Evolutionary conservation across 2,113 vertebrate genomes (phyloP).

Genomic region (Grammomys dolichurus): DNA sequence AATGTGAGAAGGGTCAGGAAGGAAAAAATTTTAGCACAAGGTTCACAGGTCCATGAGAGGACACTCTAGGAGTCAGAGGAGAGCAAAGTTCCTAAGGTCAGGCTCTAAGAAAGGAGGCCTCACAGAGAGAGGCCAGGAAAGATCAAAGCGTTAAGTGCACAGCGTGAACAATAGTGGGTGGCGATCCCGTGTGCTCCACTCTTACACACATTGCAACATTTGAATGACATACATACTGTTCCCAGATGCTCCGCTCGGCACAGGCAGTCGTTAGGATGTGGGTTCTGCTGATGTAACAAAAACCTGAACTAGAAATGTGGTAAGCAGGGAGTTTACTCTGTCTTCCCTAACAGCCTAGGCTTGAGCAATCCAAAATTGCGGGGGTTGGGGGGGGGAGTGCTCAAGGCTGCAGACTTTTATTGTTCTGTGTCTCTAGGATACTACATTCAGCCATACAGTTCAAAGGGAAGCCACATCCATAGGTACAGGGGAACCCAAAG

Average conservation of each 20-base stretch:
- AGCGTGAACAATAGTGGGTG: neutral
- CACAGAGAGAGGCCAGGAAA: neutral
- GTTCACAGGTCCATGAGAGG: neutral
- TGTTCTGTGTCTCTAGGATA: neutral
- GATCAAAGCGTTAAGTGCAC: neutral
- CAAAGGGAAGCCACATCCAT: neutral
- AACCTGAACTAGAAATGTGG: neutral
- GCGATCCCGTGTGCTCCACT: neutral
- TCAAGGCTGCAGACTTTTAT: too few species aligned
- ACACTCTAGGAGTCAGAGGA: neutral
- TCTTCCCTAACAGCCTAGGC: neutral
- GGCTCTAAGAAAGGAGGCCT: neutral
- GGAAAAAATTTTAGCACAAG: too few species aligned
- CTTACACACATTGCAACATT: neutral
- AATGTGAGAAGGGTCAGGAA: neutral
- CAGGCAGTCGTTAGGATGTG: neutral
- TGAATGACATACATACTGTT: neutral
- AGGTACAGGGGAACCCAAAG: neutral
- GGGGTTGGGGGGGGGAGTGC: neutral
- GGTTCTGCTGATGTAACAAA: constrained; percentile 5
- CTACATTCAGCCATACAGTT: neutral
- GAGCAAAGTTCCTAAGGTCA: too few species aligned
- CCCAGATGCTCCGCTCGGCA: neutral
- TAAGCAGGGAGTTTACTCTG: neutral
- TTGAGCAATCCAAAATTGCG: neutral